Base-by-base conservation (phyloP, 2,888 invertebrate species). In the Cerastis leucographa region DNA sequence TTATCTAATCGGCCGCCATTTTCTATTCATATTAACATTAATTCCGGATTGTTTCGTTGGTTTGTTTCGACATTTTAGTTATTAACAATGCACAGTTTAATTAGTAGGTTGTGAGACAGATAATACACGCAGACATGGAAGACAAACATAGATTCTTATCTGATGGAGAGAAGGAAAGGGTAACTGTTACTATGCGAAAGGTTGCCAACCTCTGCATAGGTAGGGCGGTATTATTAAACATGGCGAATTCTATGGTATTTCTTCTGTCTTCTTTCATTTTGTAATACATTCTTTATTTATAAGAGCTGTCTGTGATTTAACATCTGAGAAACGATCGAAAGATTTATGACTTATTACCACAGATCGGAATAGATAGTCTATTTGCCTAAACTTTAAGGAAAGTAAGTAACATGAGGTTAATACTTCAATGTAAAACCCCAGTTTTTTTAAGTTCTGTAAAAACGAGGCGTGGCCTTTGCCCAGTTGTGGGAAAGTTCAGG, bases 1-100 rank as follows among this genome's bases (percentile, higher is more conserved):
- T 78, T 77, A 80, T 80, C 78, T 82, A 78, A 85, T 80, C 79
- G 76, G 61, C 73, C 65, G 72, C 75, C 71, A 81, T 75, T 74
- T 77, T 77, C 68, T 81, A 65, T 64, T 74, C 74, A 76, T 65
- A 70, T 83, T 70, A 40, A 86, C 72, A 76, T 77, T 66, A 76
- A 86, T 71, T 84, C 51, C 35, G 62, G 29, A 76, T 71, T 65
- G 61, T 61, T 62, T 62, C 22, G 54, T 69, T 61, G 56, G 22
- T 46, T 56, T 49, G 35, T 61, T n/a, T n/a, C 14, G 40, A 56
- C 54, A 65, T 71, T 61, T 54, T 19, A 40, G 29, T 67, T 54
- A 8, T 44, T 42, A 25, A 61, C 35, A 46, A 22, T 65, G 29
- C 49, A n/a, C 44, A 22, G 22, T 65, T 49, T 80, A 74, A 80